phyloP scores from a whole-genome alignment of 1,140 invertebrate genomes.

The Drosophila pseudoobscura region DNA sequence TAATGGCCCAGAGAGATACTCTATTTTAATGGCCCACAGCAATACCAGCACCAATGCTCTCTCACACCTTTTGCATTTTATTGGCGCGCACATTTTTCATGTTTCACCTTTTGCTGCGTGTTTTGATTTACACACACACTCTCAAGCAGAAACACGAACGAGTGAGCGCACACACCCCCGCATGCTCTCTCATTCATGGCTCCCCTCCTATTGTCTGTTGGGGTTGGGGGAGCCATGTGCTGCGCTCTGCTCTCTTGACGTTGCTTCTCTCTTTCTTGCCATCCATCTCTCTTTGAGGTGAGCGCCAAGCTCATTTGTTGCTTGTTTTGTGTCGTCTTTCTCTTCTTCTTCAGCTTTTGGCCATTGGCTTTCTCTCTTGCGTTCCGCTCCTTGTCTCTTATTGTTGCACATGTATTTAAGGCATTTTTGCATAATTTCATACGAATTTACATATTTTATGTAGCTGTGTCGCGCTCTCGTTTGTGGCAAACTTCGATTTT shows the following conservation, averaged over 20 bases:
- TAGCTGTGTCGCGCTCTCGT: constrained; percentile 21
- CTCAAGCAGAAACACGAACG: constrained; percentile 7
- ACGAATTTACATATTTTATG: constrained; percentile 70
- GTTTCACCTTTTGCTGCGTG: constrained; percentile 73
- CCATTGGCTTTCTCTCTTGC: constrained; percentile 41
- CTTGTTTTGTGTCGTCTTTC: constrained; percentile 23
- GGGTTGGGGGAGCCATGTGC: constrained; percentile 6
- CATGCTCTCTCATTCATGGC: constrained; percentile 48
- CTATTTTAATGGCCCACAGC: constrained; percentile 2
- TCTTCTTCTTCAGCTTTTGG: constrained; percentile 60
- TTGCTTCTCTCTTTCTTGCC: constrained; percentile 15
- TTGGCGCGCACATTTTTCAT: constrained; percentile 78
- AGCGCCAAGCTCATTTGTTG: constrained; percentile 58
- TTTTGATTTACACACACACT: constrained; percentile 64
- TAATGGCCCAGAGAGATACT: constrained; percentile 29
- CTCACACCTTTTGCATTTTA: constrained; percentile 42
- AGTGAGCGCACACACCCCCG: constrained; percentile 54
- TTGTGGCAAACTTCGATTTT: constrained; percentile 58
- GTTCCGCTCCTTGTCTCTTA: constrained; percentile 18
- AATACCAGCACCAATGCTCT: constrained; percentile 17
- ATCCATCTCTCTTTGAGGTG: constrained; percentile 8
- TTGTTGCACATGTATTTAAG: constrained; percentile 50
- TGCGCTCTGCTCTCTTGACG: too few species aligned
- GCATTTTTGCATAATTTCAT: constrained; percentile 77
- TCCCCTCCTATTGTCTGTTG: constrained; percentile 15